These are phyloP conservation scores for Poecilobothrus nobilitatus DNA, from an alignment of 2,888 invertebrate species.

Conservation along the genomic window DNA sequence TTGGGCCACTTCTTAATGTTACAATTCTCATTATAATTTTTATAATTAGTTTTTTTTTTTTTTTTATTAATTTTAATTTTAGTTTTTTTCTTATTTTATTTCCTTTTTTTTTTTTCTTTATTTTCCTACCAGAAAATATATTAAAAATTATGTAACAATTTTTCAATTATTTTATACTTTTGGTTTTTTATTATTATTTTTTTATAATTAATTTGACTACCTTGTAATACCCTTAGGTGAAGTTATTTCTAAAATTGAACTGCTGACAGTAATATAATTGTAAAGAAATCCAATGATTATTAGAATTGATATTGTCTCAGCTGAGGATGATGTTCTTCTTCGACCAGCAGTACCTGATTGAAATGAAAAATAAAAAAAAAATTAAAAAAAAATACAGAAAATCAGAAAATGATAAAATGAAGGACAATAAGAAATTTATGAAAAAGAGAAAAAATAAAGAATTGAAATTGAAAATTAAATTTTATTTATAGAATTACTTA, in stretches of 20 bases:
- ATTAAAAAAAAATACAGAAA: not conserved
- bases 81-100: not conserved
- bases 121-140: not conserved
- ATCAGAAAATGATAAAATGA: not conserved
- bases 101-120: not conserved
- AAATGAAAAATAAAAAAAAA: no score
- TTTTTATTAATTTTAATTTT: no score
- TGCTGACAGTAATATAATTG: not conserved
- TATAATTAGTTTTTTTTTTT: no score
- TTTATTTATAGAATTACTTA: no score
- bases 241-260: not conserved
- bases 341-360: not conserved
- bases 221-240: not conserved
- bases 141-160: not conserved
- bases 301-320: not conserved
- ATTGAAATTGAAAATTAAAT: no score
- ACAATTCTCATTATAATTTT: no score
- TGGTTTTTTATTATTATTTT: not conserved
- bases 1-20: no score
- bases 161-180: not conserved
- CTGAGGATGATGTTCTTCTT: not conserved
- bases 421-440: no score
- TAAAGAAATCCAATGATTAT: not conserved
- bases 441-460: no score
- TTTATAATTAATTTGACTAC: conserved; percentile 8